Percentiles rank a stretch among this genome's conserved stretches.
Conservation (phyloP, 2,888 invertebrate genomes). For the Allygus modestus region DNA sequence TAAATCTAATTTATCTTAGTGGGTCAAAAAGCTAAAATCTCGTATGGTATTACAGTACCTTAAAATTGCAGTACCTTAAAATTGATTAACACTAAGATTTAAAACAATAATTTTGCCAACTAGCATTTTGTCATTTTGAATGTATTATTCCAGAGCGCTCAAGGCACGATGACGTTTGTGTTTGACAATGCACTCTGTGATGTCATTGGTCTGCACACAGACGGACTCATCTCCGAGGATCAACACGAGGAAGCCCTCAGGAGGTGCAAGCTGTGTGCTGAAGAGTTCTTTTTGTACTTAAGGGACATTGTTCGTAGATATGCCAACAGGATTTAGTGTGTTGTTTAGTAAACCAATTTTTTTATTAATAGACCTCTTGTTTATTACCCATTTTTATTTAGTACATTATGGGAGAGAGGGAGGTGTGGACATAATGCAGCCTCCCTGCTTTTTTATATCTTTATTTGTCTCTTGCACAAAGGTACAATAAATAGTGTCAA, state of each 20-base stretch:
- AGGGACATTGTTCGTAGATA: conserved; percentile 81
- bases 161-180: conserved; percentile 84
- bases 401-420: not conserved
- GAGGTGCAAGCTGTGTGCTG: conserved; percentile 82
- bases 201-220: conserved; percentile 82
- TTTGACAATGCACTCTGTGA: conserved; percentile 83
- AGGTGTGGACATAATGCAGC: not conserved
- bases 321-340: conserved; percentile 64
- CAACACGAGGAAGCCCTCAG: conserved; percentile 83
- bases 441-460: too few relatives aligned
- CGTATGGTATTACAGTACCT: too few relatives aligned
- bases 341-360: not conserved
- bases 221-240: conserved; percentile 82
- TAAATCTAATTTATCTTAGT: too few relatives aligned
- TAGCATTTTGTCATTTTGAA: too few relatives aligned
- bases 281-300: conserved; percentile 85
- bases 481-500: too few relatives aligned
- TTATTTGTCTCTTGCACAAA: too few relatives aligned
- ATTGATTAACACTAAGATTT: too few relatives aligned
- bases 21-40: too few relatives aligned
- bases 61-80: too few relatives aligned
- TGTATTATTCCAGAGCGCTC: conserved; percentile 75
- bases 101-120: not conserved
- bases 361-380: too few relatives aligned
- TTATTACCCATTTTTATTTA: not conserved